These are phyloP conservation scores for Silurus meridionalis DNA, from an alignment of 2,113 vertebrate genomes.

Conservation along the genomic window DNA sequence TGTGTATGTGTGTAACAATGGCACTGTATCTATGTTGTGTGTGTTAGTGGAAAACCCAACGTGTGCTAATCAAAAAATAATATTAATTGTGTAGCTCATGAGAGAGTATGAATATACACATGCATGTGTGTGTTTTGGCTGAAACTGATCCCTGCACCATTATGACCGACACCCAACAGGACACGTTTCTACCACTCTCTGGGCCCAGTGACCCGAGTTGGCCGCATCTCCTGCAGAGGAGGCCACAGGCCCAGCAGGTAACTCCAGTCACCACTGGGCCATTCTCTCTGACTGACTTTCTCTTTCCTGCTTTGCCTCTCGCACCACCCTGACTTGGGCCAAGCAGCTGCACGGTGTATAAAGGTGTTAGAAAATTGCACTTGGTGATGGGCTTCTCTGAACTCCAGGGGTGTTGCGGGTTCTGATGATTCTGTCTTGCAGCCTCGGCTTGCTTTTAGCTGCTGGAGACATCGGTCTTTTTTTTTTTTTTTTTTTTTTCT, in stretches of 20 bases:
- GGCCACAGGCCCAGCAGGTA: conserved; percentile 98
- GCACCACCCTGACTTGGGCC: neutral
- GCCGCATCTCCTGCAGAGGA: conserved; percentile 96
- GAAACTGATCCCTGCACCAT: conserved; percentile 45
- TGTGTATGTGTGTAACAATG: neutral
- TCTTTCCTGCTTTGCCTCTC: conserved; percentile 16
- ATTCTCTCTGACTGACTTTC: conserved; percentile 54
- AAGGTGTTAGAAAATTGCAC: conserved; percentile 10
- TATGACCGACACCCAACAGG: conserved; percentile 93
- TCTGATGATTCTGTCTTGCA: neutral
- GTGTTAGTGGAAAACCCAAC: neutral
- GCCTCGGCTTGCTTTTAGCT: neutral
- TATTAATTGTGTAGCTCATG: neutral
- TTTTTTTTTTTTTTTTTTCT: too few relatives aligned
- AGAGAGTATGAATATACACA: conserved; percentile 10
- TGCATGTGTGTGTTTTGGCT: conserved; percentile 37
- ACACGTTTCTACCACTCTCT: conserved; percentile 99
- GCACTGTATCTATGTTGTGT: neutral
- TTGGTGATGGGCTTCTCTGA: conserved; percentile 43
- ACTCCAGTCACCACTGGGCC: conserved; percentile 64
- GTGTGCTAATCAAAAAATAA: neutral
- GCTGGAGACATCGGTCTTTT: neutral
- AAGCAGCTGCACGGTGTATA: conserved; percentile 5
- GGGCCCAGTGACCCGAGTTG: conserved; percentile 93
- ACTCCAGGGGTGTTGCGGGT: neutral